These are phyloP conservation scores for Upupa epops DNA, from an alignment of 2,113 vertebrate species.

Conservation along the genomic window DNA sequence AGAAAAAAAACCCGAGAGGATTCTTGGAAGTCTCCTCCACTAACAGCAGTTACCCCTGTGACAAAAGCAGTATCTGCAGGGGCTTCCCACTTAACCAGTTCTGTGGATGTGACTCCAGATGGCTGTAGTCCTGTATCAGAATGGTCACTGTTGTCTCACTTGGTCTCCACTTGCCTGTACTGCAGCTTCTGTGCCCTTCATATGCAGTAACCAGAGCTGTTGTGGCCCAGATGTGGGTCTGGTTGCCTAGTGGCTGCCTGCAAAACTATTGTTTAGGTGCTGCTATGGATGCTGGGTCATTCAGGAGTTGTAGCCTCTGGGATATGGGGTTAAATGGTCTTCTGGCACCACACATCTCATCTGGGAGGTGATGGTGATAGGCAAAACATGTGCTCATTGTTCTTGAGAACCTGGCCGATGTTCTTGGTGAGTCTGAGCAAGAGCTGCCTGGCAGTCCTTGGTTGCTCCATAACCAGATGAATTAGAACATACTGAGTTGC, in stretches of 20 bases:
- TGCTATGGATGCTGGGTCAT: not conserved
- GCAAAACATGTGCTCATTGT: not conserved
- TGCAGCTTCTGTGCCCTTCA: not conserved
- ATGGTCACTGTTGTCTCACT: not conserved
- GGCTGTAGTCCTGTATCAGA: not conserved
- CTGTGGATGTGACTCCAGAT: not conserved
- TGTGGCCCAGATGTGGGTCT: rapidly evolving
- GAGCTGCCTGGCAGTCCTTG: not conserved
- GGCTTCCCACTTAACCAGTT: not conserved
- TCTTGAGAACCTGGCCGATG: not conserved
- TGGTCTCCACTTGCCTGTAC: not conserved
- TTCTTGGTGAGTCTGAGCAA: not conserved
- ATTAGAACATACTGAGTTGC: not conserved
- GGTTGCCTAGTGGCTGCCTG: not conserved
- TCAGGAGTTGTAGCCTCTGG: not conserved
- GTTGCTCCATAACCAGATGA: not conserved
- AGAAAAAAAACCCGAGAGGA: not conserved
- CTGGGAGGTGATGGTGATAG: not conserved
- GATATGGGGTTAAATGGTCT: not conserved
- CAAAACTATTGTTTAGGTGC: not conserved
- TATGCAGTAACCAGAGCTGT: not conserved
- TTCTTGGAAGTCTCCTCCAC: not conserved
- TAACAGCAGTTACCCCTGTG: not conserved
- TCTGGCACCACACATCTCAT: not conserved
- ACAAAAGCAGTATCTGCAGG: not conserved